Conservation (phyloP, 1,140 invertebrate species). For the Frieseomelitta varia region DNA sequence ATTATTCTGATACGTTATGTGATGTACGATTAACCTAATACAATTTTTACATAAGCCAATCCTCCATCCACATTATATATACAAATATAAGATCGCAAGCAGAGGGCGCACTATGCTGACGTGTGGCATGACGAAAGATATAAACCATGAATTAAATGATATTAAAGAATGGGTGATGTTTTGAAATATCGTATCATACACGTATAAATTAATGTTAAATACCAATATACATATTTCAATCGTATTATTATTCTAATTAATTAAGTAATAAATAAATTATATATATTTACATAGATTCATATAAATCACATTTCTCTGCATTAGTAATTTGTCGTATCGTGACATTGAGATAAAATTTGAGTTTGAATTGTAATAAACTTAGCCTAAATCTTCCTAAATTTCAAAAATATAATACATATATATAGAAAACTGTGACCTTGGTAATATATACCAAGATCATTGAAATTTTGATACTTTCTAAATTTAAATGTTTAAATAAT, state of each 20-base stretch:
- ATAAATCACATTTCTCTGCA: background rate
- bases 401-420: background rate
- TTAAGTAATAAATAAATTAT: background rate
- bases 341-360: background rate
- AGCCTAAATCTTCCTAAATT: background rate
- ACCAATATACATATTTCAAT: background rate
- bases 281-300: background rate
- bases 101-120: constrained; percentile 68
- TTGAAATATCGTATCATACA: background rate
- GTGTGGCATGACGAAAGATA: constrained; percentile 63
- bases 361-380: background rate
- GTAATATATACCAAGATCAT: background rate
- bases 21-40: constrained; percentile 53
- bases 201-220: background rate
- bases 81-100: constrained; percentile 50
- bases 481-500: too few species aligned
- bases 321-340: background rate
- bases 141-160: constrained; percentile 20
- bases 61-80: constrained; percentile 66
- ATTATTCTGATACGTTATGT: constrained; percentile 38
- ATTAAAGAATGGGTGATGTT: background rate
- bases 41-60: constrained; percentile 57
- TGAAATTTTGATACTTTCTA: background rate
- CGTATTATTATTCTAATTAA: background rate
- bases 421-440: background rate